phyloP scores from a whole-genome alignment of 2,888 invertebrate species.

The Theodoxus fluviatilis region DNA sequence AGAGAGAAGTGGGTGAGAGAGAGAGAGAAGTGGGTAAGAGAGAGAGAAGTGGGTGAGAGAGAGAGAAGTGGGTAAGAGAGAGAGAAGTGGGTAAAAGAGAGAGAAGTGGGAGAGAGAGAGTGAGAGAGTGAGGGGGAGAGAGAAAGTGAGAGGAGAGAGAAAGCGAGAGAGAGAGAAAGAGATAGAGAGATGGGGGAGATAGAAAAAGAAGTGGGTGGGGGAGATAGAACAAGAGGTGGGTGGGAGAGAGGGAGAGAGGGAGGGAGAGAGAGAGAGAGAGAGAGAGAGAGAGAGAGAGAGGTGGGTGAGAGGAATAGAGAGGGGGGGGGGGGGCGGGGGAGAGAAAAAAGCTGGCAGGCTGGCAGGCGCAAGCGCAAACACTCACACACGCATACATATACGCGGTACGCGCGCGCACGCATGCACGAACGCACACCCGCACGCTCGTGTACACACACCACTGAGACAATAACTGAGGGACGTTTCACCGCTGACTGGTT shows the following conservation, averaged over 20 bases:
- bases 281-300: conserved; percentile 11
- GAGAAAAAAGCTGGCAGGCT: too few relatives aligned
- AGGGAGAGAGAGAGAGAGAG: conserved; percentile 8
- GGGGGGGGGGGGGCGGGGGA: too few relatives aligned
- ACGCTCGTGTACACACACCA: too few relatives aligned
- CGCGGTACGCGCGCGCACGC: too few relatives aligned
- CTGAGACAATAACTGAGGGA: too few relatives aligned
- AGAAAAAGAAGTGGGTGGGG: not conserved
- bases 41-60: not conserved
- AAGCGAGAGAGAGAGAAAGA: not conserved
- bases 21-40: too few relatives aligned
- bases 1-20: too few relatives aligned
- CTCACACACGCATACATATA: too few relatives aligned
- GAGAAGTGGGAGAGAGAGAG: not conserved
- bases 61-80: not conserved
- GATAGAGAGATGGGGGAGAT: conserved; percentile 1
- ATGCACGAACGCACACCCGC: too few relatives aligned
- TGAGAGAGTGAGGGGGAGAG: not conserved
- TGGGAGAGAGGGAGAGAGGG: not conserved
- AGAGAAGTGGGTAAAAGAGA: not conserved
- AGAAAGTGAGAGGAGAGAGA: not conserved
- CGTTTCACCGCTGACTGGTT: too few relatives aligned
- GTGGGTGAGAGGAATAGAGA: too few relatives aligned
- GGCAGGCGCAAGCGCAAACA: too few relatives aligned
- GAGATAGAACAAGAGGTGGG: not conserved